Conservation (phyloP, 2,797 vertebrate genomes). For the Takifugu rubripes region DNA sequence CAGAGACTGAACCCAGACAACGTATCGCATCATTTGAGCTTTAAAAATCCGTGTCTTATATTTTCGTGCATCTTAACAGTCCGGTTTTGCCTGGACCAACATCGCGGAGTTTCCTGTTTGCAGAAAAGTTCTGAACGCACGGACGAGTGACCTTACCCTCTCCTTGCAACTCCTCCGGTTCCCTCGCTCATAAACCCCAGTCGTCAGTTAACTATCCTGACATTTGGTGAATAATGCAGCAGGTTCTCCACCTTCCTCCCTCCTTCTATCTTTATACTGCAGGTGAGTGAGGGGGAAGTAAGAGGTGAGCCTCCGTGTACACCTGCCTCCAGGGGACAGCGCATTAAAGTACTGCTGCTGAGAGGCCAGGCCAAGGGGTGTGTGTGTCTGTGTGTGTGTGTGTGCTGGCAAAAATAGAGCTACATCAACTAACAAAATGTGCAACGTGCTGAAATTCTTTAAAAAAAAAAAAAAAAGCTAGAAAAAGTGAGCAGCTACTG, state of each 20-base stretch:
- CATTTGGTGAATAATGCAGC: slow-evolving; percentile 72
- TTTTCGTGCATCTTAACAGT: no score
- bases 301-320: slow-evolving; percentile 39
- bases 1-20: no score
- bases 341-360: slow-evolving; percentile 41
- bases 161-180: slow-evolving; percentile 46
- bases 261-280: slow-evolving; percentile 48
- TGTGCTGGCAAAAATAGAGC: slow-evolving; percentile 45
- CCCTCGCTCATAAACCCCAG: slow-evolving; percentile 38
- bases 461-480: slow-evolving; percentile 38
- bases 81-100: no score
- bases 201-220: slow-evolving; percentile 61
- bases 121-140: slow-evolving; percentile 55
- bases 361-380: slow-evolving; percentile 16
- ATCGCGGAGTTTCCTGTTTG: slow-evolving; percentile 20
- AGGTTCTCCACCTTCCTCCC: slow-evolving; percentile 49
- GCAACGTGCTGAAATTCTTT: slow-evolving; percentile 47
- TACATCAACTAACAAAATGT: slow-evolving; percentile 56
- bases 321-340: slow-evolving; percentile 60
- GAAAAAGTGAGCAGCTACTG: slow-evolving; percentile 34
- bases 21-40: no score
- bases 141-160: slow-evolving; percentile 45
- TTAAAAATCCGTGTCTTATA: no score
- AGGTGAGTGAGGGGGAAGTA: slow-evolving; percentile 54
- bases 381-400: slow-evolving; percentile 6